Conservation (phyloP, 2,888 invertebrate genomes). For the Ferrisia virgata region DNA sequence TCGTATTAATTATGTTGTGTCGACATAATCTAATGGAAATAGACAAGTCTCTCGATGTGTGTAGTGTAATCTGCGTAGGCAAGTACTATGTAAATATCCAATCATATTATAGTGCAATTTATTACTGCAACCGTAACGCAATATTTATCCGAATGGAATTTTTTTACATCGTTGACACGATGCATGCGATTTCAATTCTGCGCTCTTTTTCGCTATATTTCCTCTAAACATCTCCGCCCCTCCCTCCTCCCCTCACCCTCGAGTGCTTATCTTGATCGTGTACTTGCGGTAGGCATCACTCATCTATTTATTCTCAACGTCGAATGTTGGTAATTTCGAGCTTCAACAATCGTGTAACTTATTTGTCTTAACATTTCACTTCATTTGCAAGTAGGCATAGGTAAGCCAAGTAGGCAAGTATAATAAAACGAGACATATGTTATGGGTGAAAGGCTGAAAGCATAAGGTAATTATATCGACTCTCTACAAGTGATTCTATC, state of each 20-base stretch:
- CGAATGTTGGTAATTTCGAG: not conserved
- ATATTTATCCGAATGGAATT: too few species aligned
- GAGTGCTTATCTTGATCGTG: not conserved
- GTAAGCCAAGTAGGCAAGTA: too few species aligned
- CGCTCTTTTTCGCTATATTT: not conserved
- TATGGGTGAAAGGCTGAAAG: not conserved
- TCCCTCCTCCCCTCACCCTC: not conserved
- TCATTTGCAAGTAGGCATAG: not conserved
- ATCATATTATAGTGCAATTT: too few species aligned
- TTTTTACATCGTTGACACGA: too few species aligned
- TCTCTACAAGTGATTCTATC: not conserved
- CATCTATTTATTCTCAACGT: not conserved
- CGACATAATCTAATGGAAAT: not conserved
- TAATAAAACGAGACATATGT: not conserved
- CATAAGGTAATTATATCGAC: not conserved
- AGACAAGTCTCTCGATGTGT: not conserved
- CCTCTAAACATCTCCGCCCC: too few species aligned
- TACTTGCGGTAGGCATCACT: not conserved
- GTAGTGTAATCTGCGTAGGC: not conserved
- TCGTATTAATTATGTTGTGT: constrained; percentile 1
- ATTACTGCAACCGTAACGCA: too few species aligned
- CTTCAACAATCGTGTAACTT: constrained; percentile 3
- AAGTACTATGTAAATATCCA: not conserved
- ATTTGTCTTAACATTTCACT: constrained; percentile 25
- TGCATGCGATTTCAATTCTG: not conserved